Evolutionary conservation across 2,888 invertebrate species (phyloP).

Genomic region (Allygus modestus): DNA sequence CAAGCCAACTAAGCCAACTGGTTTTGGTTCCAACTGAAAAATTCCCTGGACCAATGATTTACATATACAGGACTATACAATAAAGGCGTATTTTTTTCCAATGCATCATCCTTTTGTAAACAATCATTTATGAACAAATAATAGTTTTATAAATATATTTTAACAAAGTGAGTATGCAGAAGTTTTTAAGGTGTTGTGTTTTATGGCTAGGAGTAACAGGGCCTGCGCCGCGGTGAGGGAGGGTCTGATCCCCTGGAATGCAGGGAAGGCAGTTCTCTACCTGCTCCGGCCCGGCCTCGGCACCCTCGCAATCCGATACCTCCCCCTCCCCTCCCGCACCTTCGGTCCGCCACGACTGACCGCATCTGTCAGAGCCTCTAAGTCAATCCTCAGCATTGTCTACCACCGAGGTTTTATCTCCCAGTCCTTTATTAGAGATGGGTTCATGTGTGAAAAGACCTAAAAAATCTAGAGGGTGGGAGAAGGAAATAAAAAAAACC

Average conservation of each 20-base stretch:
- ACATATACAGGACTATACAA: too few relatives aligned
- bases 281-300: background rate
- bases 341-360: slow-evolving; percentile 10
- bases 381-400: slow-evolving; percentile 40
- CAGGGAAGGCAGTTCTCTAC: slow-evolving; percentile 31
- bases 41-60: too few relatives aligned
- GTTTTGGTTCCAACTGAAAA: too few relatives aligned
- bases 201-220: background rate
- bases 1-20: too few relatives aligned
- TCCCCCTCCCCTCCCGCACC: background rate
- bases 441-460: too few relatives aligned
- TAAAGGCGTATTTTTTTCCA: too few relatives aligned
- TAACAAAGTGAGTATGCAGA: background rate
- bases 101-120: too few relatives aligned
- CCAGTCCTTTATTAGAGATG: too few relatives aligned
- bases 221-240: background rate
- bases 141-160: too few relatives aligned
- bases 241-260: slow-evolving; percentile 30
- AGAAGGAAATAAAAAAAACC: too few relatives aligned
- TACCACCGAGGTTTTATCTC: background rate
- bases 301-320: slow-evolving; percentile 22
- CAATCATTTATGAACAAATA: too few relatives aligned
- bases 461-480: too few relatives aligned
- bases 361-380: slow-evolving; percentile 39
- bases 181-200: background rate